Evolutionary conservation across 2,888 invertebrate species (phyloP), one percentile per base, ranked within the genome.

Genomic region (Machimus atricapillus): DNA sequence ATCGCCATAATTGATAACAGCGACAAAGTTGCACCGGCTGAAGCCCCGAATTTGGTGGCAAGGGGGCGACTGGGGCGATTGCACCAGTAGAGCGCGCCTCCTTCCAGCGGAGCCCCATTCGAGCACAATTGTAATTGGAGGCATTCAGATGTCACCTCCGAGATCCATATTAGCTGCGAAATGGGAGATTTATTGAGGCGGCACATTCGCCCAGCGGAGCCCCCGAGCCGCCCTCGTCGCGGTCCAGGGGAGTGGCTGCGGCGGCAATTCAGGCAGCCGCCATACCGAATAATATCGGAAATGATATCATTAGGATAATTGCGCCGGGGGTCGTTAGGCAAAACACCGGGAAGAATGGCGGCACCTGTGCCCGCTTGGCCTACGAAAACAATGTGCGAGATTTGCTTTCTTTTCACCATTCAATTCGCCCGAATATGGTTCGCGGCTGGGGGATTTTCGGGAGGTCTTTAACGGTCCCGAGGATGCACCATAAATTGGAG

Each of bases 61-160:
- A 52, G 52, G 52, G 52, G 19, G n/a, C 52, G 52, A 19, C 16
- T 16, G 52, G n/a, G 3, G 52, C 52, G 19, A 46, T 46, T 46
- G 79, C 31, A 34, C 19, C 46, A 27, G 43, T 52, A 52, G 52
- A 52, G 52, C 82, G 82, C 66, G 82, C 40, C 82, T 82, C 37
- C 40, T 58, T 19, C 66, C 43, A 66, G 27, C 31, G 66, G 66
- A 66, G 66, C 82, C 40, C 31, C 56, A 58, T 82, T 82, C 82
- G 37, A 58, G 19, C 74, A 74, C 85, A 85, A 85, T 85, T 85
- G 74, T 85, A 85, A 85, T 73, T 85, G 85, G 85, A 66, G 66
- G 85, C 43, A 85, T 85, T 85, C 85, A 85, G 31, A 85, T 85
- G 85, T 85, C 85, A 85, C 73, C 46, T 85, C 74, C 85, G 74